Base-by-base conservation (phyloP, 2,113 vertebrate genomes). In the Felis chaus region DNA sequence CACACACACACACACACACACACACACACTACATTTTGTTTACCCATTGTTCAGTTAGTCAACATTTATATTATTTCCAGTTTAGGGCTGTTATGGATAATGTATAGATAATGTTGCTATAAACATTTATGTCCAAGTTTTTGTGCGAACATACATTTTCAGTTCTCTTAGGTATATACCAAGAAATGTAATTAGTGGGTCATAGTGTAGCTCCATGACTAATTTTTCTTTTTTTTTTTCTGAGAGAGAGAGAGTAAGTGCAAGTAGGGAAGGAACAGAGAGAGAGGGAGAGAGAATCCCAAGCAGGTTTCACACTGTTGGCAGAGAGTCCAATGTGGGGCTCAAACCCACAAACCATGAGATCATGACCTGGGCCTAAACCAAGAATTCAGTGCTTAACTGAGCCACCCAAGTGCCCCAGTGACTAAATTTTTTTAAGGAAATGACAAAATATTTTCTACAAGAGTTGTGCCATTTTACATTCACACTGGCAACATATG, bases 101-200 rank as follows among this genome's bases (percentile, higher is more conserved):
- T 86, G n/a, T 76, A 39, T 41, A 13, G 65, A 93, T 93, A 93
- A 93, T 86, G n/a, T 76, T 78, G 57, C 45, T 93, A 11, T 93
- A 29, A 93, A 86, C 19, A 33, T 86, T 85, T 76, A 76, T 50
- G 25, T 53, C 69, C 71, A 93, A 33, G 18, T 66, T 78, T 93
- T 78, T 53, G n/a, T 78, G n/a, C 66, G 55, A 85, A 78, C 1
- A 78, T 66, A 50, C 65, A 4, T 76, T 93, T 86, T 61, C 27
- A 53, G 23, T 86, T 66, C 48, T 55, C 61, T 66, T 86, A 71
- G 36, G 13, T 65, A 86, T 66, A 53, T 68, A 86, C n/a, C 23
- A 53, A 55, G 45, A 93, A 66, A 45, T 86, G 36, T 14, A 66
- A 68, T 86, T 53, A 93, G 27, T 33, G n/a, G 71, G 71, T 93